Percentiles rank a stretch among this genome's conserved stretches.
These are phyloP conservation scores for Rhagoletis zephyria DNA, from an alignment of 1,140 invertebrate species.

Conservation along the genomic window DNA sequence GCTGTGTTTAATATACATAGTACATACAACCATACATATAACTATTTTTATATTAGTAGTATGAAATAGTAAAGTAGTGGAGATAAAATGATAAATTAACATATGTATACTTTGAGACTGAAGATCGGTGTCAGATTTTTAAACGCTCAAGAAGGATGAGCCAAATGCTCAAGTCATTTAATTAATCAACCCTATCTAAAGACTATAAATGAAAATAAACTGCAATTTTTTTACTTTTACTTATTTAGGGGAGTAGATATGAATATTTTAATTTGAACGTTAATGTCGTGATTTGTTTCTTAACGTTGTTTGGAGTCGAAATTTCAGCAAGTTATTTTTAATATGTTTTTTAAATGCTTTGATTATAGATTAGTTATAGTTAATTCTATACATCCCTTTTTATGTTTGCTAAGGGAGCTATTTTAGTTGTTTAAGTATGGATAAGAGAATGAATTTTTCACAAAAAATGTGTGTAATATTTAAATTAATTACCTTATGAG, in stretches of 20 bases:
- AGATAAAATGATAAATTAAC: neutral
- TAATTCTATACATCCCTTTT: neutral
- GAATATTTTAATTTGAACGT: conserved; percentile 35
- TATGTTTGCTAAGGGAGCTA: neutral
- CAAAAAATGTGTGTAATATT: too few relatives aligned
- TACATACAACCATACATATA: neutral
- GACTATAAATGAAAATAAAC: conserved; percentile 35
- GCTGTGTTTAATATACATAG: neutral
- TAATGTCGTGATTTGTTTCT: conserved; percentile 12
- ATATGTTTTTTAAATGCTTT: neutral
- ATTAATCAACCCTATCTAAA: conserved; percentile 15
- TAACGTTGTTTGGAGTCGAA: neutral
- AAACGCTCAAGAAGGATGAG: conserved; percentile 15
- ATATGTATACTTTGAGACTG: conserved; percentile 27
- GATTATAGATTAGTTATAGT: neutral
- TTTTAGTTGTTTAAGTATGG: neutral
- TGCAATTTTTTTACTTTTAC: conserved; percentile 35
- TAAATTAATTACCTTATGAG: neutral
- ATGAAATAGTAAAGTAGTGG: neutral
- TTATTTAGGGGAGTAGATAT: conserved; percentile 2
- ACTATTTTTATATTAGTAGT: too few relatives aligned
- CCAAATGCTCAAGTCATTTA: conserved; percentile 49
- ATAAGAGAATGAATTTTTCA: too few relatives aligned
- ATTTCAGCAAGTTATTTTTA: too few relatives aligned
- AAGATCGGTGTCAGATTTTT: neutral